These are phyloP conservation scores for Tetragnatha versicolor DNA, from an alignment of 1,140 invertebrate genomes.

Conservation along the genomic window DNA sequence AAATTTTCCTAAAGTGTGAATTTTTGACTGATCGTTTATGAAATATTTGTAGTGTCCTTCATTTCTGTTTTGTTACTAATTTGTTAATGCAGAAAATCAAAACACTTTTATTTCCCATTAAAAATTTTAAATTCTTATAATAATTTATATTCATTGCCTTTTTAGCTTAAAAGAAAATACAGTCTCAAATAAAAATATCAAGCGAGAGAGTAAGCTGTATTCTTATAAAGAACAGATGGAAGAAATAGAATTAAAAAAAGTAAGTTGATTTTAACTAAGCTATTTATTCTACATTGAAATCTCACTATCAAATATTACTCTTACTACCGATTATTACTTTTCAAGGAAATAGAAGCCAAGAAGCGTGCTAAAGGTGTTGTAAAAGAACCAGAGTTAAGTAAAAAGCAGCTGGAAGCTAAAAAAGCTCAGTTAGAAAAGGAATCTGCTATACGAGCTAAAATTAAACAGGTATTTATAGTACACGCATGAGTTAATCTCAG, in stretches of 20 bases:
- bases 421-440: slow-evolving; percentile 89
- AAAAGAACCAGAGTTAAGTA: slow-evolving; percentile 75
- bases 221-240: slow-evolving; percentile 97
- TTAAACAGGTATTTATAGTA: slow-evolving; percentile 40
- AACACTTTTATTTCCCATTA: too few relatives aligned
- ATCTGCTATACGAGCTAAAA: slow-evolving; percentile 68
- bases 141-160: too few relatives aligned
- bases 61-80: too few relatives aligned
- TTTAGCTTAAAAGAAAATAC: slow-evolving; percentile 64
- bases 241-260: slow-evolving; percentile 85
- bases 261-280: too few relatives aligned
- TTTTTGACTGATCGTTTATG: too few relatives aligned
- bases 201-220: slow-evolving; percentile 95
- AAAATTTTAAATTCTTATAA: too few relatives aligned
- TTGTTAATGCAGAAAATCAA: too few relatives aligned
- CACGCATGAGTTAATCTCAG: background rate
- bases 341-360: slow-evolving; percentile 86
- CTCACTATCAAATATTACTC: too few relatives aligned
- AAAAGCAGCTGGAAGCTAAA: slow-evolving; percentile 92
- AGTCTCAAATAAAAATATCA: slow-evolving; percentile 81
- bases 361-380: slow-evolving; percentile 79
- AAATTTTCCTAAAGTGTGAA: too few relatives aligned
- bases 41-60: too few relatives aligned
- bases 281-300: too few relatives aligned
- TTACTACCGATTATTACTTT: too few relatives aligned